Evolutionary conservation across 2,888 invertebrate genomes (phyloP).

Genomic region (Maniola hyperantus): DNA sequence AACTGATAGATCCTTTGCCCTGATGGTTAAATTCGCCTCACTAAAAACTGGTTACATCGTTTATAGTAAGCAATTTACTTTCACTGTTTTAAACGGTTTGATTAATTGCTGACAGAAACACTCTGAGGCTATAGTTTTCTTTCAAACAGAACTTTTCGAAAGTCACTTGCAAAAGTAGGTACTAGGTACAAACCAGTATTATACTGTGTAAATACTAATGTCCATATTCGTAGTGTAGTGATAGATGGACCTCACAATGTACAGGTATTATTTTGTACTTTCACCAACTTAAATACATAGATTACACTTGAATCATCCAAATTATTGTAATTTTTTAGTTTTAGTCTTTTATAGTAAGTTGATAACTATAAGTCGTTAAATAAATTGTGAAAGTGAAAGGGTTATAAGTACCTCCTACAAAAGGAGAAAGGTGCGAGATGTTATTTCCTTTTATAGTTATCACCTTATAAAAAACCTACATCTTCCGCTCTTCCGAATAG

Average conservation of each 20-base stretch:
- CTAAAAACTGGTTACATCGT: slow-evolving; percentile 3
- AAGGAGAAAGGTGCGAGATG: slow-evolving; percentile 8
- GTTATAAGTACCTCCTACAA: background rate
- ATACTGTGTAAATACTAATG: background rate
- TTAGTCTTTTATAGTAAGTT: background rate
- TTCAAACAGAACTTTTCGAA: slow-evolving; percentile 7
- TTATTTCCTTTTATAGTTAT: background rate
- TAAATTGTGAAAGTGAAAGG: slow-evolving; percentile 13
- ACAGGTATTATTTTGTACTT: background rate
- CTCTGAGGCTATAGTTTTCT: slow-evolving; percentile 3
- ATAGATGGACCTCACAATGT: background rate
- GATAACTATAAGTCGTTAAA: background rate
- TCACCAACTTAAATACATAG: background rate
- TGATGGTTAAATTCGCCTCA: background rate
- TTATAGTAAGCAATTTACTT: slow-evolving; percentile 10
- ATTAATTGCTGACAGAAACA: slow-evolving; percentile 8
- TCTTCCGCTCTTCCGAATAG: no score
- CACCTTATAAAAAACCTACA: background rate
- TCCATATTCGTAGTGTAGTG: slow-evolving; percentile 7
- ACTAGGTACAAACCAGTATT: background rate
- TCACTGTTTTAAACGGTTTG: slow-evolving; percentile 15
- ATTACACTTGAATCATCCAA: background rate
- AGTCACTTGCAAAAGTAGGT: background rate
- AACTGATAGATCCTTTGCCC: background rate
- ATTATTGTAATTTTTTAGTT: background rate